Evolutionary conservation across 1,140 invertebrate species (phyloP), one percentile per base, ranked within the genome.

Genomic region (Ceratosolen solmsi): DNA sequence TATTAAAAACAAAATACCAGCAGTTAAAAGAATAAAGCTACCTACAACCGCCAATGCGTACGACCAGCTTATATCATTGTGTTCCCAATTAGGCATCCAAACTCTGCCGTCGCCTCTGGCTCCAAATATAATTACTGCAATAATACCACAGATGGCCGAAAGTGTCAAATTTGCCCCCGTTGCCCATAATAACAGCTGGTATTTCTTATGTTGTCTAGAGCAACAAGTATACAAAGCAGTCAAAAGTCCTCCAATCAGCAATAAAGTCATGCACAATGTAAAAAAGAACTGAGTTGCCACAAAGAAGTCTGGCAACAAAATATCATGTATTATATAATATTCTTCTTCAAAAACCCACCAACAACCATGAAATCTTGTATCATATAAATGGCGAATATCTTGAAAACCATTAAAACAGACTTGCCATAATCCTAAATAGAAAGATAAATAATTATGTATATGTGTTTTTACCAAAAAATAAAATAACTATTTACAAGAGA

Each of bases 51-150:
- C 97, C 27, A 99, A 90, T 8, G 96, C 98, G 92, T 95, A 99
- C 1, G 97, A 97, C 97, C 97, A 99, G 4, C 97, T 95, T n/a
- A 99, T 93, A 87, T 97, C 95, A 91, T 99, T 99, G 87, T 98
- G 96, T 86, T 99, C 97, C 94, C 97, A 98, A 87, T 98, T 94
- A 0, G 98, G 98, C 96, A 99, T 98, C 98, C 98, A 99, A 86
- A 97, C 96, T 36, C 98, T 92, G 2, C 96, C 95, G 91, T 99
- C 97, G 17, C 97, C 98, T 87, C 95, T 93, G 0, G 95, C 94
- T 41, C 98, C 98, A 92, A 99, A 99, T 36, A 95, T 93, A 54
- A 96, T 93, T 7, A 95, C 92, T 2, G 95, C 92, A 51, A 96
- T 93, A 7, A 95, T 93, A 2, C 96, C 96, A 84, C 95, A 96